Base-by-base conservation (phyloP, 1,140 invertebrate genomes). In the Gyrodactylus salaris region DNA sequence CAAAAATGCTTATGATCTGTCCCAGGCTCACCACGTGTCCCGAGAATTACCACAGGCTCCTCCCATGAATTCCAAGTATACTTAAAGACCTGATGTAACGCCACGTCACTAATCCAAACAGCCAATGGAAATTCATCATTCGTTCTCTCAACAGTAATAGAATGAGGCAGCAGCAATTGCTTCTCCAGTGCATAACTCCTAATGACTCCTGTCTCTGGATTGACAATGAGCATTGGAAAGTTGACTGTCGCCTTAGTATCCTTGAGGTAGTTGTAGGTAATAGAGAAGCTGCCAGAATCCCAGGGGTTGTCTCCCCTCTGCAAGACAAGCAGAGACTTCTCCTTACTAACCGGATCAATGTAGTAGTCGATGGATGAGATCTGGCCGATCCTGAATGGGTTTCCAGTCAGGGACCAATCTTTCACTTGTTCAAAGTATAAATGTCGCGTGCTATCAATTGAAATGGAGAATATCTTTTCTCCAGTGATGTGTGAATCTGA, bases 91-190 rank as follows among this genome's bases (percentile, higher is more conserved):
- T 73, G 72, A 73, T 73, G 72, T 23, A 73, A 27, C 68, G 2
- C 72, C 1, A 73, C 26, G 26, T 73, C 72, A 24, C 26, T 73
- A 25, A 73, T 27, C 25, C 26, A 73, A 69, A 73, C 1, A 26
- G 34, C 34, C 7, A 54, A 16, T n/a, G 34, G 7, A 7, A 16
- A 7, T 54, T 71, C 21, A 24, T 71, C 26, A 1, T 26, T 25
- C 21, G 20, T 26, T n/a, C 26, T 71, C 26, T 21, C 25, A 20
- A 25, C 70, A 25, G 70, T 71, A 20, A 71, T 25, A 1, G 21
- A 21, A 25, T 71, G 70, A 25, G 70, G 70, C 1, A 71, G 21
- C 20, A 24, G 20, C 1, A 71, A 25, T 71, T 20, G 1, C 1
- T 25, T 25, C 1, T 25, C 23, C 25, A 1, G 20, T 24, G 1